Percentiles rank a stretch among this genome's conserved stretches.
Conservation (phyloP, 2,797 vertebrate genomes). For the Lates japonicus region DNA sequence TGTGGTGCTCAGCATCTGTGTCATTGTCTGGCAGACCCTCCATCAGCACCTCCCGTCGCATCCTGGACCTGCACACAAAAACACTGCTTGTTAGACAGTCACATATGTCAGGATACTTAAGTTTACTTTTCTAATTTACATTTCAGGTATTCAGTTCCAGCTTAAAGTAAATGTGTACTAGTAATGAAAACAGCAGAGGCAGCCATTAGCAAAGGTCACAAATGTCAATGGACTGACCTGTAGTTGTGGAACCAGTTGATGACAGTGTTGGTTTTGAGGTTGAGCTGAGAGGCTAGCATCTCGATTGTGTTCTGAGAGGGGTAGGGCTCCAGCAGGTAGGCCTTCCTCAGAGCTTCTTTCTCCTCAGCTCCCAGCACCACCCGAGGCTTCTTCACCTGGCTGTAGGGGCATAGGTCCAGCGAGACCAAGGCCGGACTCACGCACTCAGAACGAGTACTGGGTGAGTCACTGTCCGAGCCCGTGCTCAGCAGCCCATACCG, state of each 20-base stretch:
- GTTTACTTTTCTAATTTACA: not conserved
- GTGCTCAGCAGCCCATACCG: constrained; percentile 95
- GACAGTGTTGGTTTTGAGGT: constrained; percentile 98
- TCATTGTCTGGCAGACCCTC: constrained; percentile 94
- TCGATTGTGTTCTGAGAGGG: constrained; percentile 99
- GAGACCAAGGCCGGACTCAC: constrained; percentile 91
- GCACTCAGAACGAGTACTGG: constrained; percentile 91
- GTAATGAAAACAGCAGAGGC: not conserved
- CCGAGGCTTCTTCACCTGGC: constrained; percentile 95
- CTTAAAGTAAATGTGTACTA: not conserved
- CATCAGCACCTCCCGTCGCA: constrained; percentile 97
- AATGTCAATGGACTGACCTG: constrained; percentile 85
- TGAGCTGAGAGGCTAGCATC: constrained; percentile 94
- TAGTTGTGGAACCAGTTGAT: constrained; percentile 99
- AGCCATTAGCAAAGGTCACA: not conserved
- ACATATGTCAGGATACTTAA: not conserved
- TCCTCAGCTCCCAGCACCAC: constrained; percentile 96
- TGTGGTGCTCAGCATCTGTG: constrained; percentile 89
- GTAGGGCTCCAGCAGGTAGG: constrained; percentile 97
- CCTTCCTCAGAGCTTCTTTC: constrained; percentile 95
- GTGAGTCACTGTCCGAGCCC: constrained; percentile 95
- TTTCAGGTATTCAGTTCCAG: not conserved
- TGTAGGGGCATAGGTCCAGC: constrained; percentile 91
- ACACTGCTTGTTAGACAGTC: constrained; percentile 46
- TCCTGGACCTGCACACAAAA: constrained; percentile 92